These are phyloP conservation scores for Syngnathus rostellatus DNA, from an alignment of 2,797 vertebrate species.

Conservation along the genomic window DNA sequence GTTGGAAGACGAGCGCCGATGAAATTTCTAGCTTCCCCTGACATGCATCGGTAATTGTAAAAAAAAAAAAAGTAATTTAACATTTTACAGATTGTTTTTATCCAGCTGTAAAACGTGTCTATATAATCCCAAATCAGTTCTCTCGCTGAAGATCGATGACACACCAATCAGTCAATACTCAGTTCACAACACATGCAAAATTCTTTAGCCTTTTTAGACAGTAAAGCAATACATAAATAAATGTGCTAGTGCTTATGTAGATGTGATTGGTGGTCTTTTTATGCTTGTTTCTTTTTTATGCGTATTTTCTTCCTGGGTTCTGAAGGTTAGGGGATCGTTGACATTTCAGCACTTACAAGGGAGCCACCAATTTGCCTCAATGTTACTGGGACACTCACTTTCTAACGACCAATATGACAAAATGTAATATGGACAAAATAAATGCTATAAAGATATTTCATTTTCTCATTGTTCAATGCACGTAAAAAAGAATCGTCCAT, in stretches of 20 bases:
- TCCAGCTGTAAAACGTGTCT: constrained; percentile 1
- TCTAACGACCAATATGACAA: too few relatives aligned
- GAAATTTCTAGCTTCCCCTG: neutral
- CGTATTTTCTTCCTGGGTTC: neutral
- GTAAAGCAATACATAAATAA: neutral
- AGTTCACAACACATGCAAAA: neutral
- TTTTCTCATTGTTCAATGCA: too few relatives aligned
- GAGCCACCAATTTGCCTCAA: too few relatives aligned
- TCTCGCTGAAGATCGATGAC: neutral
- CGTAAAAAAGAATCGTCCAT: too few relatives aligned
- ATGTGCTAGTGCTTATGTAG: neutral
- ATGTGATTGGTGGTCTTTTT: neutral
- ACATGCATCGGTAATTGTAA: neutral
- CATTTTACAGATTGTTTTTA: neutral
- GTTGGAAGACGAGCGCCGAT: neutral
- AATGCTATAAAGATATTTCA: too few relatives aligned
- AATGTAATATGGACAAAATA: too few relatives aligned
- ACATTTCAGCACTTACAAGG: neutral
- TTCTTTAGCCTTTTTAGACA: neutral
- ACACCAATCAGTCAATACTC: neutral
- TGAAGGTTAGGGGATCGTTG: neutral
- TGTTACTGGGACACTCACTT: too few relatives aligned
- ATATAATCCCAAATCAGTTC: neutral
- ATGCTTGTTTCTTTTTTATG: neutral
- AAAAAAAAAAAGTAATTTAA: neutral